Evolutionary conservation across 2,113 vertebrate species (phyloP).

Genomic region (Elanoides forficatus): DNA sequence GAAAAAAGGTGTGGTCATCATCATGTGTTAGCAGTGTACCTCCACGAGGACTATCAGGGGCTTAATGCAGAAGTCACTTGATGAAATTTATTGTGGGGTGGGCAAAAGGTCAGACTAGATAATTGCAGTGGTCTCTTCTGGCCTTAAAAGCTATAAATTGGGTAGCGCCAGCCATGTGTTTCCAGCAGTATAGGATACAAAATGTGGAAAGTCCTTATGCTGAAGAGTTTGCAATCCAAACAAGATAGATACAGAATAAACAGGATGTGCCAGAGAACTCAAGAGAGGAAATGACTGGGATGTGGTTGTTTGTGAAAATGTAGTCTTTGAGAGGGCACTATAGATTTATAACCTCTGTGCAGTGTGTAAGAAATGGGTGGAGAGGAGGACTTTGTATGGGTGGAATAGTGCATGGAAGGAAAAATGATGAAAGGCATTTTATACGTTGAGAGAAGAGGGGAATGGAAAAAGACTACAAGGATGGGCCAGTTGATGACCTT

Average conservation of each 20-base stretch:
- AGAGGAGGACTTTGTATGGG: neutral
- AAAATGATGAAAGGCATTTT: neutral
- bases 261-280: neutral
- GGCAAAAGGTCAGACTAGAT: neutral
- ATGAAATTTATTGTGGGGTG: neutral
- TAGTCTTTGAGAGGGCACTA: neutral
- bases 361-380: neutral
- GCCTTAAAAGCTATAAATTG: neutral
- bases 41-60: neutral
- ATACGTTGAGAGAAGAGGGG: neutral
- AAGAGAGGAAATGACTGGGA: conserved; percentile 30
- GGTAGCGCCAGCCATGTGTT: neutral
- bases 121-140: neutral
- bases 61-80: neutral
- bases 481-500: neutral
- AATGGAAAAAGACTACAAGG: neutral
- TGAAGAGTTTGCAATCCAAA: conserved; percentile 18
- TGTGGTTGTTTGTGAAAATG: conserved; percentile 20
- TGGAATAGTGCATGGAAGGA: neutral
- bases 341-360: neutral
- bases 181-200: neutral
- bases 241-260: conserved; percentile 44
- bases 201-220: neutral
- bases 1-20: neutral
- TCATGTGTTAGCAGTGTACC: neutral